Percentiles rank a stretch among this genome's conserved stretches.
Evolutionary conservation across 2,888 invertebrate genomes (phyloP).

Genomic region (Sphaeridia pumilis): DNA sequence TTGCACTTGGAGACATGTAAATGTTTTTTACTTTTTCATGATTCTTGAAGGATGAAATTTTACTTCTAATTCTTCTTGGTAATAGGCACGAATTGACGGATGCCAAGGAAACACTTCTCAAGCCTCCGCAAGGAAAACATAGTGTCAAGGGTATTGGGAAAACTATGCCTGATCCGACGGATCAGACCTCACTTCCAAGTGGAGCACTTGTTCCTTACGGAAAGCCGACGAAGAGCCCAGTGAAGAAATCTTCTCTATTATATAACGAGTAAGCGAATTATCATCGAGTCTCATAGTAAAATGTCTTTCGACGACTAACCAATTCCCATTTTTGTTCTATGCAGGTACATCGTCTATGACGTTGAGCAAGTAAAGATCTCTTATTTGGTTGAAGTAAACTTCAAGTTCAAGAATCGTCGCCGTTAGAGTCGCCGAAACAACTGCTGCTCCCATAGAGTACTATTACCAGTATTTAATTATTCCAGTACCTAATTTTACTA

Average conservation of each 20-base stretch:
- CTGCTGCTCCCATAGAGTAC: background rate
- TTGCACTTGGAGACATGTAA: conserved; percentile 85
- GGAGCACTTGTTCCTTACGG: conserved; percentile 72
- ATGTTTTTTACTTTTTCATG: conserved; percentile 38
- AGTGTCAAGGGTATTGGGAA: conserved; percentile 78
- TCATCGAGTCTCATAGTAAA: background rate
- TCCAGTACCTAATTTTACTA: background rate
- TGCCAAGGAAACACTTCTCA: conserved; percentile 47
- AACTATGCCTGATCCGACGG: conserved; percentile 68
- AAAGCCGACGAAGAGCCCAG: conserved; percentile 43
- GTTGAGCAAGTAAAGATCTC: conserved; percentile 83
- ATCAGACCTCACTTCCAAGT: conserved; percentile 47
- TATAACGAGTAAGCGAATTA: conserved; percentile 69
- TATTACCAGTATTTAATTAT: background rate
- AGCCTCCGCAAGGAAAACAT: conserved; percentile 69
- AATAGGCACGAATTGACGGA: conserved; percentile 55
- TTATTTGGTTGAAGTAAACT: conserved; percentile 76
- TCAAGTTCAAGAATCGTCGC: conserved; percentile 50
- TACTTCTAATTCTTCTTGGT: background rate
- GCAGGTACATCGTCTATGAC: conserved; percentile 83
- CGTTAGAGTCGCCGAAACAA: background rate
- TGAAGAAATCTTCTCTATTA: conserved; percentile 49
- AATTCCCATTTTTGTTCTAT: background rate
- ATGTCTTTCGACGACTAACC: background rate
- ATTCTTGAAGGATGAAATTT: conserved; percentile 1